Conservation (phyloP, 2,888 invertebrate species). For the Magallana nippona region DNA sequence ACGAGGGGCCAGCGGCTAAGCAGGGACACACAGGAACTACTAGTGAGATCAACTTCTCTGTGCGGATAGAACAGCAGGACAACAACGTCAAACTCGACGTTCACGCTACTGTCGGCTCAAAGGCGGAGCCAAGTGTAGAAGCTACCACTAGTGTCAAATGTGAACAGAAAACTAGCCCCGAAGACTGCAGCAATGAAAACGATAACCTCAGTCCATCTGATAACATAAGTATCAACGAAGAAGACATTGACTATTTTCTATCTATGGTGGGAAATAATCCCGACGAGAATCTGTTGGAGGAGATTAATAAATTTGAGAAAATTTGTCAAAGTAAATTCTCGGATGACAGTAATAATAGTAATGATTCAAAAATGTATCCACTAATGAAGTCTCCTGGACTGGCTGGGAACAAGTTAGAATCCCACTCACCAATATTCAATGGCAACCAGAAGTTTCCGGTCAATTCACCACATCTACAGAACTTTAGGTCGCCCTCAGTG, state of each 20-base stretch:
- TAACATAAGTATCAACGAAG: conserved; percentile 85
- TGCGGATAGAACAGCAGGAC: conserved; percentile 92
- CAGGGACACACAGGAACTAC: conserved; percentile 50
- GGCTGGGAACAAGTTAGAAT: conserved; percentile 54
- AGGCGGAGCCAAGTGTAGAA: conserved; percentile 53
- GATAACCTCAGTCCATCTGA: conserved; percentile 85
- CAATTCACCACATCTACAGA: conserved; percentile 57
- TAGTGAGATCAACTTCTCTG: conserved; percentile 84
- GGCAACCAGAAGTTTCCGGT: conserved; percentile 59
- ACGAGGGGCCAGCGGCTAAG: conserved; percentile 57
- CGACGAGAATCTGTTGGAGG: conserved; percentile 65
- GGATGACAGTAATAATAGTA: conserved; percentile 55
- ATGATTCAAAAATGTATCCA: conserved; percentile 57
- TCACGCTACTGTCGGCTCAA: conserved; percentile 44
- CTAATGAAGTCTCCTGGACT: conserved; percentile 59
- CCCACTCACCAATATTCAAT: conserved; percentile 54
- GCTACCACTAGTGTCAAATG: conserved; percentile 70
- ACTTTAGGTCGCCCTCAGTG: conserved; percentile 51
- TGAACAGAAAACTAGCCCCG: conserved; percentile 84
- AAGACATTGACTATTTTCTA: conserved; percentile 46
- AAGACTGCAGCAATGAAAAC: conserved; percentile 13
- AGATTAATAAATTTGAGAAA: conserved; percentile 71
- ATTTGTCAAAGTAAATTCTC: conserved; percentile 59
- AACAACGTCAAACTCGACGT: conserved; percentile 47
- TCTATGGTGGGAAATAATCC: conserved; percentile 35